phyloP scores from a whole-genome alignment of 2,113 vertebrate species.

The Panthera leo region DNA sequence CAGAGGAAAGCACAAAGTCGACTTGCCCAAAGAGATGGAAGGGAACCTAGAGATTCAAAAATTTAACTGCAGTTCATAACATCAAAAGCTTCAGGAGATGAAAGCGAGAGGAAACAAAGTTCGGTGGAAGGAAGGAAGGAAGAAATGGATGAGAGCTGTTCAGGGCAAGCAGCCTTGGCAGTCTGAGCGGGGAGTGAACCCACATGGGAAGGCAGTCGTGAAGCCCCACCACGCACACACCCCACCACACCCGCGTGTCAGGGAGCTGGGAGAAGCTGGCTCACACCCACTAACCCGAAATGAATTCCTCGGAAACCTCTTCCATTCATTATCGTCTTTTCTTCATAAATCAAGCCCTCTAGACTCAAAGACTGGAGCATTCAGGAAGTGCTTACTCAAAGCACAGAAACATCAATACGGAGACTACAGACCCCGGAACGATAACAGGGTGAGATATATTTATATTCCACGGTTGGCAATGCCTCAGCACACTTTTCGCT shows the following conservation, averaged over 20 bases:
- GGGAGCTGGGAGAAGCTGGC: background rate
- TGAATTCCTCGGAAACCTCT: background rate
- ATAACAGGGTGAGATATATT: conserved; percentile 60
- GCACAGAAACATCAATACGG: conserved; percentile 56
- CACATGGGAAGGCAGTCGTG: background rate
- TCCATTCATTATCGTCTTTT: background rate
- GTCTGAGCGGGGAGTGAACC: background rate
- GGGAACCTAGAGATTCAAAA: background rate
- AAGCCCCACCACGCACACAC: background rate
- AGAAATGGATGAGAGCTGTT: background rate
- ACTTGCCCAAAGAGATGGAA: background rate
- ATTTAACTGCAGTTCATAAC: too few relatives aligned
- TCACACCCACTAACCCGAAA: background rate
- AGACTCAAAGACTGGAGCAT: conserved; percentile 54
- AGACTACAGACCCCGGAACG: conserved; percentile 43
- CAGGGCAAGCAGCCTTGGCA: background rate
- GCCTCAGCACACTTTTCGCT: conserved; percentile 55
- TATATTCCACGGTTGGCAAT: conserved; percentile 48
- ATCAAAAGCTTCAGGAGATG: background rate
- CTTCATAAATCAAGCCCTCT: conserved; percentile 53
- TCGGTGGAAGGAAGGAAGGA: background rate
- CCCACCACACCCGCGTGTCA: accelerated
- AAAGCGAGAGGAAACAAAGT: background rate
- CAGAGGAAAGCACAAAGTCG: background rate
- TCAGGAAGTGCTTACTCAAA: conserved; percentile 81